A percentile compares a stretch with the other conserved stretches of the same genome.
These are phyloP conservation scores for Apogon talboti DNA, from an alignment of 2,797 vertebrate genomes.

Conservation along the genomic window DNA sequence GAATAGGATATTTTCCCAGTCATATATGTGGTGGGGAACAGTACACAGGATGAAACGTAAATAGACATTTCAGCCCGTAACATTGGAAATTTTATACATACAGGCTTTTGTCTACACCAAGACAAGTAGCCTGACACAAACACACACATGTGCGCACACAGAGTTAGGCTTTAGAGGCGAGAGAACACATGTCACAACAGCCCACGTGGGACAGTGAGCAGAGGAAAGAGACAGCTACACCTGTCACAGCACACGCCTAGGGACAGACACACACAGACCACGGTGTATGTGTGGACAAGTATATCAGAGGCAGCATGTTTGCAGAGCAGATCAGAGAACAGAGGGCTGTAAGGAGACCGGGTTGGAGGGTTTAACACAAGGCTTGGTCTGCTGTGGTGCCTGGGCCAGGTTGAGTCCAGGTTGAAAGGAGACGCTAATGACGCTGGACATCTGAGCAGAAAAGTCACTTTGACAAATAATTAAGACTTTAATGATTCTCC, in stretches of 20 bases:
- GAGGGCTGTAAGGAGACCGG: conserved; percentile 28
- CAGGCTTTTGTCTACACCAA: conserved; percentile 44
- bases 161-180: conserved; percentile 60
- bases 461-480: conserved; percentile 69
- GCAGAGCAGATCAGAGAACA: conserved; percentile 46
- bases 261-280: conserved; percentile 65
- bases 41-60: not conserved
- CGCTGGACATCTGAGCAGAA: conserved; percentile 56
- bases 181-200: conserved; percentile 85
- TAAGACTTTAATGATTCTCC: conserved; percentile 68
- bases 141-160: conserved; percentile 67
- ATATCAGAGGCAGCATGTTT: conserved; percentile 55
- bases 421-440: conserved; percentile 55
- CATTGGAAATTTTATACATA: conserved; percentile 45
- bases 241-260: conserved; percentile 79
- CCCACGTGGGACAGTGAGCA: conserved; percentile 77
- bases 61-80: not conserved
- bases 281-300: conserved; percentile 44
- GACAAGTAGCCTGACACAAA: conserved; percentile 28
- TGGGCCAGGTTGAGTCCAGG: conserved; percentile 14
- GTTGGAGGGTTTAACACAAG: conserved; percentile 40
- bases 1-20: not conserved
- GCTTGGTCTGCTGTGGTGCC: conserved; percentile 22
- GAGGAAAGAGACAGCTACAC: conserved; percentile 82
- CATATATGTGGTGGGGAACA: not conserved